Base-by-base conservation (phyloP, 1,140 invertebrate genomes). In the Pogonomyrmex californicus region DNA sequence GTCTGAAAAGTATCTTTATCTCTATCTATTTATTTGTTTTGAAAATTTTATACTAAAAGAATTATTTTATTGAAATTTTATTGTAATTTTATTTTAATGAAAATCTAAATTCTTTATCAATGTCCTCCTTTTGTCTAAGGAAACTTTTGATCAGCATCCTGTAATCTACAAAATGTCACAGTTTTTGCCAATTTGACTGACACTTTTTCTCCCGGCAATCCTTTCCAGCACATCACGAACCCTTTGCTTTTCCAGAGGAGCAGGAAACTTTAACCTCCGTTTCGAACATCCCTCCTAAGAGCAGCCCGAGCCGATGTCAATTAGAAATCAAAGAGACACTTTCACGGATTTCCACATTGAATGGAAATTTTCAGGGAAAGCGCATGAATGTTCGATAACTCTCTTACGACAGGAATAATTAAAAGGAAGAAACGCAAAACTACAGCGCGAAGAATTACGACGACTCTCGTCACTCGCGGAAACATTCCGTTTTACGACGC, bases 341-440 rank as follows among this genome's bases (percentile, higher is more conserved):
- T 41, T 47, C 14, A 23, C 36, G 14, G 17, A 60, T 85, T 65
- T 66, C 36, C 23, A 66, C 73, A n/a, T 14, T 56, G 60, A 23
- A 85, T 78, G 36, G 41, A 14, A 85, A 56, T 78, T 77, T 14
- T 63, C 73, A 4, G 14, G 44, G 9, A 65, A n/a, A 10, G n/a
- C 1, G 12, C 38, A 12, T 30, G 4, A 76, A 49, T 10, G 30
- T 78, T 77, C 47, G 38, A 41, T 85, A 78, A 85, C 30, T 65
- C 9, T 63, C 47, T 76, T 47, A 78, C 62, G 30, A 77, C 60
- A 9, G 36, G 5, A 54, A 85, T 33, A 65, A 85, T 83, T 83
- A 65, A 78, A 66, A 66, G 7, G 14, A 10, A 7, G 33, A 23
- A 23, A 23, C 23, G 10, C 1, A 4, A 63, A 77, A 49, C 6